Conservation (phyloP, 2,797 vertebrate species). For the Bradypodion ventrale region DNA sequence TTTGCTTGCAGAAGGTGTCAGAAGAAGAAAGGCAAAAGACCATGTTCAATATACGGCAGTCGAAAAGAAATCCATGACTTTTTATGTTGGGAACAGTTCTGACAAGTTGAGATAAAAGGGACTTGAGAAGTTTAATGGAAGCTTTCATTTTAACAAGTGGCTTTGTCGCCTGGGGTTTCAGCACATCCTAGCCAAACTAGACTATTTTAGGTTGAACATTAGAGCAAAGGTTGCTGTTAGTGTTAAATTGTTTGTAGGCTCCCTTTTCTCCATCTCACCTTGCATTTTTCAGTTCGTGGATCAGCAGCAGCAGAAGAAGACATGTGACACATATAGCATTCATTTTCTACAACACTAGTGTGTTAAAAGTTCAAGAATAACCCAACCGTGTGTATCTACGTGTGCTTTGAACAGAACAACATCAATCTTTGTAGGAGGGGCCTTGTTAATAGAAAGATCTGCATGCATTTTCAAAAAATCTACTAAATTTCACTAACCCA, state of each 20-base stretch:
- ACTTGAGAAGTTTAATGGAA: background rate
- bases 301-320: background rate
- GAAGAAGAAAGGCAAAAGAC: too few species aligned
- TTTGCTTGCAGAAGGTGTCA: too few species aligned
- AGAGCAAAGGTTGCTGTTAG: background rate
- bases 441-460: background rate
- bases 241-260: background rate
- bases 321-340: background rate
- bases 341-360: background rate
- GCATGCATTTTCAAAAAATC: background rate
- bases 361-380: background rate
- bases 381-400: too few species aligned
- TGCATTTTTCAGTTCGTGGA: background rate
- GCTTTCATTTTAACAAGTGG: conserved; percentile 9
- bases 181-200: background rate
- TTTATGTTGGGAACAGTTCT: background rate
- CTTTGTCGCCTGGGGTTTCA: background rate
- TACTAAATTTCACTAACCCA: background rate
- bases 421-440: background rate
- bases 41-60: background rate
- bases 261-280: background rate
- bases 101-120: background rate
- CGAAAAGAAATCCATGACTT: background rate
- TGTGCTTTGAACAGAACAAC: background rate
- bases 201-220: background rate